A percentile compares a stretch with the other conserved stretches of the same genome.
phyloP scores from a whole-genome alignment of 2,888 invertebrate species.

The Buathra laborator region DNA sequence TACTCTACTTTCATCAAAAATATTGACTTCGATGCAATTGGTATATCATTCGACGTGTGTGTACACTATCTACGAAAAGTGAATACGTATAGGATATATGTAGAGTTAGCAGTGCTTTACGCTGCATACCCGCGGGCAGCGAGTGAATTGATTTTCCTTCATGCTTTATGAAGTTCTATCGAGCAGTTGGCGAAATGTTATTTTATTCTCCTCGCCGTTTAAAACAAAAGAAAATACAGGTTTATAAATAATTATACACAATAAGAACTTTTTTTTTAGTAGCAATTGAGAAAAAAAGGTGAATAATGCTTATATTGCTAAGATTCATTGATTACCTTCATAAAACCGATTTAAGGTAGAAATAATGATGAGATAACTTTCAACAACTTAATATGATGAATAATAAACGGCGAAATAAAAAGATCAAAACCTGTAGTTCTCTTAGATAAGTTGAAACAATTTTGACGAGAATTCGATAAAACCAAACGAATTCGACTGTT shows the following conservation, averaged over 20 bases:
- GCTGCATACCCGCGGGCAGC: not conserved
- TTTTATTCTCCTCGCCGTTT: not conserved
- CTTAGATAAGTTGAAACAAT: too few species aligned
- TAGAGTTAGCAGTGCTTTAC: not conserved
- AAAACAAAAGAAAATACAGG: not conserved
- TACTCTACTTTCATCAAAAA: not conserved
- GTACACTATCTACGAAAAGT: not conserved
- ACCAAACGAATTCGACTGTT: too few species aligned
- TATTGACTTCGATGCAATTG: not conserved
- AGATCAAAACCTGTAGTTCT: too few species aligned
- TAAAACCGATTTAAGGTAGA: not conserved
- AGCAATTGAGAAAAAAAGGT: not conserved
- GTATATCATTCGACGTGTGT: slow-evolving; percentile 4
- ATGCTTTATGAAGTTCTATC: not conserved
- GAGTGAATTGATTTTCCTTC: not conserved
- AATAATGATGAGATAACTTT: not conserved
- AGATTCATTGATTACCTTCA: not conserved
- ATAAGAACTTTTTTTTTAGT: not conserved
- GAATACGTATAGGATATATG: not conserved
- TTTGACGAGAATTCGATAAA: too few species aligned
- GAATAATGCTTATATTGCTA: not conserved
- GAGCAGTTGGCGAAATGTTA: not conserved
- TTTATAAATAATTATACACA: not conserved
- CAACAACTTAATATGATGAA: not conserved
- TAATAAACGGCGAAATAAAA: too few species aligned